Conservation (phyloP, 2,113 vertebrate genomes). For the Cheirogaleus medius region DNA sequence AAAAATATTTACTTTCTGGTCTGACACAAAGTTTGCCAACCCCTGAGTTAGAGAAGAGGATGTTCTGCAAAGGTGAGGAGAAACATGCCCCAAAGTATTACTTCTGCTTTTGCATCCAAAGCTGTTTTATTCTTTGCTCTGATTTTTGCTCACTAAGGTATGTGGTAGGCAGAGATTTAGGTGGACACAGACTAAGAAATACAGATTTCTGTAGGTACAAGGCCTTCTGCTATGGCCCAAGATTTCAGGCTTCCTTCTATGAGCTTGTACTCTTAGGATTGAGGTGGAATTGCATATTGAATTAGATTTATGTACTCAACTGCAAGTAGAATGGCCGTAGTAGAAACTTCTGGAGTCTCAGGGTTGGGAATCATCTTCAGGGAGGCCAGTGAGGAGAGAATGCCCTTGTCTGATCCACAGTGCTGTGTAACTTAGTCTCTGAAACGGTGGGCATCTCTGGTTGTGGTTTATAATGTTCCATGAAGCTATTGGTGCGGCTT, state of each 20-base stretch:
- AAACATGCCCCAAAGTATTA: not conserved
- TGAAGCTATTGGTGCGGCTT: not conserved
- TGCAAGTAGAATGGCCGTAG: not conserved
- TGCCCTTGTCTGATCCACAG: accelerated
- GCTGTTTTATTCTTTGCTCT: not conserved
- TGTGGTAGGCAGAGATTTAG: not conserved
- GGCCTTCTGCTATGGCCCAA: not conserved
- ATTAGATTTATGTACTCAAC: accelerated
- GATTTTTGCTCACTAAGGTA: not conserved
- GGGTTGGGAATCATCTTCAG: not conserved
- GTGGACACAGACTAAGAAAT: not conserved
- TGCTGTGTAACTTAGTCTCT: not conserved
- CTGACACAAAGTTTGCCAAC: not conserved
- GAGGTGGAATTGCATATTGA: not conserved
- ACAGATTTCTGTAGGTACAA: not conserved
- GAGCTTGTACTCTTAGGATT: not conserved
- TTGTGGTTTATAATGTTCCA: not conserved
- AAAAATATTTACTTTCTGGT: not conserved
- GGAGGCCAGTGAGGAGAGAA: not conserved
- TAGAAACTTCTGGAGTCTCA: accelerated
- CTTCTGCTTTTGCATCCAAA: not conserved
- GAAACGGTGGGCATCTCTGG: not conserved
- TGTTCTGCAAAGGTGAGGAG: not conserved
- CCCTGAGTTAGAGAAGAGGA: not conserved
- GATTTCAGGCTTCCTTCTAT: not conserved